Evolutionary conservation across 2,888 invertebrate species (phyloP), one percentile per base, ranked within the genome.

Genomic region (Syritta pipiens): DNA sequence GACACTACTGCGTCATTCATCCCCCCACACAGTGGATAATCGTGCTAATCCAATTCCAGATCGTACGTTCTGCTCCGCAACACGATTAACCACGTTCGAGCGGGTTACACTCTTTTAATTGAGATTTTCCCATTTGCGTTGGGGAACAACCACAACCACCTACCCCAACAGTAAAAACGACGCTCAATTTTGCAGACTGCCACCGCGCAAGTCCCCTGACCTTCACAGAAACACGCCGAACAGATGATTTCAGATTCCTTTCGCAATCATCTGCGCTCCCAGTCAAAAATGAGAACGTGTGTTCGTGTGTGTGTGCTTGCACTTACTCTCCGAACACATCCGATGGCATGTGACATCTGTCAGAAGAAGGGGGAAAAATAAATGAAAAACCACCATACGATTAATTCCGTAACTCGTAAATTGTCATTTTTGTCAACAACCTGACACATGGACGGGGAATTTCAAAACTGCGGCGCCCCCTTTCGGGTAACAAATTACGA

Each of bases 191-290:
- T 14, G 24, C 68, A 12, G 51, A 14, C n/a, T 1, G 3, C 2
- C 14, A 48, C 24, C 19, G 71, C 76, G 76, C 76, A 77, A 59
- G 76, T 48, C 71, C 3, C 30, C 12, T 77, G 76, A 71, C 76
- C 76, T 77, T 77, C 71, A 71, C 7, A 37, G 32, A 19, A 17
- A 40, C 17, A 49, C 19, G 14, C 37, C 28, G 42, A 77, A 71
- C 76, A 71, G 71, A 77, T 77, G 76, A 71, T 71, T 63, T 9
- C 12, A 30, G 24, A 53, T 59, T 46, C 30, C 57, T 65, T 51
- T 53, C 20, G 51, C 46, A 59, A 32, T 32, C 40, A 42, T 40
- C 59, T 77, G 72, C 14, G 51, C 65, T 60, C 77, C 77, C 68
- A 67, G 60, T 60, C 72, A 60, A n/a, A n/a, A n/a, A 48, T 42